Conservation (phyloP, 92 coral and sea anemone species). For the Montipora capitata region DNA sequence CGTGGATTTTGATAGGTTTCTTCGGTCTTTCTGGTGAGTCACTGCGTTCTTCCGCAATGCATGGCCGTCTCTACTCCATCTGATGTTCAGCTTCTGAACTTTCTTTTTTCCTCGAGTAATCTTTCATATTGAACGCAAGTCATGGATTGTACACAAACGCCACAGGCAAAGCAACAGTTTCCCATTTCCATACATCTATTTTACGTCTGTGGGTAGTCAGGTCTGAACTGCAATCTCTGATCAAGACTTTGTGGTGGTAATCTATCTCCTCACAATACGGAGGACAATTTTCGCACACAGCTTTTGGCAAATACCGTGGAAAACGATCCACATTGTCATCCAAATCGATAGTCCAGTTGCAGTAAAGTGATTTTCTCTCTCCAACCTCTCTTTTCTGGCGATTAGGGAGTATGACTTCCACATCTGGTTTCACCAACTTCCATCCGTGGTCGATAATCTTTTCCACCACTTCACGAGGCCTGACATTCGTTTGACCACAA, state of each 20-base stretch:
- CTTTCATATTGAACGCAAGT: not conserved
- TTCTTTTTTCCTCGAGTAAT: not conserved
- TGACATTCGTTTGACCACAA: constrained; percentile 5
- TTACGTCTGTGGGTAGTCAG: constrained; percentile 10
- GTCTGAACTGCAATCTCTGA: constrained; percentile 54
- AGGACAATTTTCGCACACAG: constrained; percentile 47
- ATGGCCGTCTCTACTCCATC: not conserved
- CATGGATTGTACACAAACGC: constrained; percentile 64
- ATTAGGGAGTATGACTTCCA: not conserved
- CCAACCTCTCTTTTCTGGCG: constrained; percentile 1
- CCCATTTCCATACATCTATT: constrained; percentile 81
- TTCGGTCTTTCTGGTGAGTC: not conserved
- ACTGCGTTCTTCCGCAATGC: not conserved
- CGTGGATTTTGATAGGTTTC: not conserved
- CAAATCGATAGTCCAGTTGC: constrained; percentile 34
- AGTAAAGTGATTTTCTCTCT: not conserved
- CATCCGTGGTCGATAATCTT: constrained; percentile 5
- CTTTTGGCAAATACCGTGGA: constrained; percentile 61
- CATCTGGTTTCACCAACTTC: constrained; percentile 9
- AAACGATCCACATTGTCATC: constrained; percentile 36
- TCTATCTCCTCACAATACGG: constrained; percentile 61
- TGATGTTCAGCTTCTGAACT: not conserved
- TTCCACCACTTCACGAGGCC: constrained; percentile 28
- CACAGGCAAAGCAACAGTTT: constrained; percentile 54
- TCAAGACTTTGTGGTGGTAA: constrained; percentile 67